These are phyloP conservation scores for Syndactyla subalaris DNA, from an alignment of 2,797 vertebrate genomes.

Conservation along the genomic window DNA sequence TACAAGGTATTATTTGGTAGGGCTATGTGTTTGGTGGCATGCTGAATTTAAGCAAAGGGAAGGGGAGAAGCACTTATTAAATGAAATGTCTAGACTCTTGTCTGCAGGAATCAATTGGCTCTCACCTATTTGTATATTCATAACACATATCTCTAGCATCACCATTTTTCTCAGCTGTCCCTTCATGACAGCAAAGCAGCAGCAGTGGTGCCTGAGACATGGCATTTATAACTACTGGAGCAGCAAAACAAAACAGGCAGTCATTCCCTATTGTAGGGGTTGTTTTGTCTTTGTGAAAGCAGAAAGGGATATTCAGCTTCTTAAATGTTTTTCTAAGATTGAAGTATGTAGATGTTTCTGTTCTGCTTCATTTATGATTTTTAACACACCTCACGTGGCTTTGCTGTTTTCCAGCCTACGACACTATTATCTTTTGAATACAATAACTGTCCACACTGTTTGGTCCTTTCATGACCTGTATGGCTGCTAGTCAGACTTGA, in stretches of 20 bases:
- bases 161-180: constrained; percentile 49
- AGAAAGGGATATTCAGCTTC: not conserved
- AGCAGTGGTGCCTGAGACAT: not conserved
- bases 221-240: constrained; percentile 1
- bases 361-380: not conserved
- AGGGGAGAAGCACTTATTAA: not conserved
- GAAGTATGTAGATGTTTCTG: not conserved
- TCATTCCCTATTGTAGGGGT: not conserved
- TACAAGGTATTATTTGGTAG: not conserved
- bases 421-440: not conserved
- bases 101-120: not conserved
- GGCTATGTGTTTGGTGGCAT: not conserved
- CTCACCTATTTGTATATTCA: constrained; percentile 48
- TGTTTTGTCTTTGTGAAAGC: constrained; percentile 2
- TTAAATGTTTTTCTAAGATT: not conserved
- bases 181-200: not conserved
- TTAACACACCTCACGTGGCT: not conserved
- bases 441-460: not conserved
- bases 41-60: not conserved
- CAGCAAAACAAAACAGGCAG: constrained; percentile 34
- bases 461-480: constrained; percentile 9
- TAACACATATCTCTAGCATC: constrained; percentile 9
- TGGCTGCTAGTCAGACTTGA: not conserved
- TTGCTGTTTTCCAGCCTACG: not conserved
- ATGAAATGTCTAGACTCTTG: not conserved